These are phyloP conservation scores for Drosophila nikananu DNA, from an alignment of 1,140 invertebrate genomes.

Conservation along the genomic window DNA sequence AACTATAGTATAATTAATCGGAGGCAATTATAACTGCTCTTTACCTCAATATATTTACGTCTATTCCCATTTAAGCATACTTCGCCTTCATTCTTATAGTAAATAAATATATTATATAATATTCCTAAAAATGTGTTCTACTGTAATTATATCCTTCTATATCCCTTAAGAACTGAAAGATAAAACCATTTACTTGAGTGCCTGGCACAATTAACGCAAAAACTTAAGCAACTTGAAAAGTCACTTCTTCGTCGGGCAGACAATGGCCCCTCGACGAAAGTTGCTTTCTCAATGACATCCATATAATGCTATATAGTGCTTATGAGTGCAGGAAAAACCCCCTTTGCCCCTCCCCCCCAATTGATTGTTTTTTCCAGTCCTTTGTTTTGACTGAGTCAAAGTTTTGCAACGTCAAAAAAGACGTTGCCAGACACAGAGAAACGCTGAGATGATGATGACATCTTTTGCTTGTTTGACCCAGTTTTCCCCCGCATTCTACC, in stretches of 20 bases:
- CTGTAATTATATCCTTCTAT: not conserved
- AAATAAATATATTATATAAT: too few relatives aligned
- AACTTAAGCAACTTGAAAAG: conserved; percentile 20
- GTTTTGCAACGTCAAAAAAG: conserved; percentile 38
- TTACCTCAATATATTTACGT: not conserved
- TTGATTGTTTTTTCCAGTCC: conserved; percentile 23
- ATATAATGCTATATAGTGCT: conserved; percentile 11
- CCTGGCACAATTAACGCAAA: conserved; percentile 23
- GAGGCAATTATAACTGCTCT: not conserved
- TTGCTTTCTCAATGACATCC: conserved; percentile 41
- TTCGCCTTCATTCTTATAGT: too few relatives aligned
- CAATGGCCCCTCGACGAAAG: conserved; percentile 36
- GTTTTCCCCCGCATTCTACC: conserved; percentile 34
- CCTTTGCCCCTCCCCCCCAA: not conserved
- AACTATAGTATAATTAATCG: too few relatives aligned
- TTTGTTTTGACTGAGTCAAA: conserved; percentile 51
- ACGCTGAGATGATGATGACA: conserved; percentile 22
- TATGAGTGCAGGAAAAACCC: conserved; percentile 7
- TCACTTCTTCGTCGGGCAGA: conserved; percentile 20
- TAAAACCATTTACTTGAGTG: conserved; percentile 14
- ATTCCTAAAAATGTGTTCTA: not conserved
- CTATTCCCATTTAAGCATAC: too few relatives aligned
- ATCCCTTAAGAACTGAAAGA: not conserved
- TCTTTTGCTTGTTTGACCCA: conserved; percentile 45
- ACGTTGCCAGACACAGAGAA: conserved; percentile 41